Conservation (phyloP, 2,113 vertebrate genomes). For the Xenopus laevis region DNA sequence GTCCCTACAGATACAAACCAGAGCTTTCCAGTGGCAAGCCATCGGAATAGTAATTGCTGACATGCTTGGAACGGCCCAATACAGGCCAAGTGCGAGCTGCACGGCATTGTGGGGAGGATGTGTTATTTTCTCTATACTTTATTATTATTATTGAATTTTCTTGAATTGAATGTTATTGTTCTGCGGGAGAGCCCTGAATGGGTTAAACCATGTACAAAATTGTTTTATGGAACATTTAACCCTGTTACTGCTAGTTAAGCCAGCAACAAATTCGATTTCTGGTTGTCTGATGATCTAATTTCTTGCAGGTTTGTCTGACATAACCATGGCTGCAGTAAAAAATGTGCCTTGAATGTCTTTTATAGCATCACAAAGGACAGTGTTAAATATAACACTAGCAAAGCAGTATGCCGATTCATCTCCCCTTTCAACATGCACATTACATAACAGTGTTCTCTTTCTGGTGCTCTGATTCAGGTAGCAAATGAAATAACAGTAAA, state of each 20-base stretch:
- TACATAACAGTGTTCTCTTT: neutral
- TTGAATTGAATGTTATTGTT: constrained; percentile 23
- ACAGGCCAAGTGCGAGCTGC: constrained; percentile 55
- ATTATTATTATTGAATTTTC: constrained; percentile 30
- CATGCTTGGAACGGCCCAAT: constrained; percentile 65
- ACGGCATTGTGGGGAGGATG: constrained; percentile 48
- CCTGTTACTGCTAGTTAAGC: neutral
- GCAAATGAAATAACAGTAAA: too few species aligned
- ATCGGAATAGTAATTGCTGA: constrained; percentile 72
- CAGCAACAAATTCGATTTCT: neutral
- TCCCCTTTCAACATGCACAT: too few species aligned
- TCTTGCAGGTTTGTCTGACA: neutral
- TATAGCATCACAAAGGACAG: neutral
- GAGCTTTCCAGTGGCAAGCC: constrained; percentile 68
- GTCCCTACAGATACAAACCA: constrained; percentile 66
- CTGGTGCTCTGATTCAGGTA: too few species aligned
- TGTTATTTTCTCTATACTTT: constrained; percentile 49
- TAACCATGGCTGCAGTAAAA: neutral
- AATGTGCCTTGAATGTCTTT: neutral
- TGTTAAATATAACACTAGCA: neutral
- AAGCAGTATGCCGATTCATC: too few species aligned
- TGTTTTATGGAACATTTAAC: neutral
- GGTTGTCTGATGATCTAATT: neutral
- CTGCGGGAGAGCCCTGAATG: neutral
- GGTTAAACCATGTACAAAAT: neutral